Evolutionary conservation across 2,797 vertebrate species (phyloP).

Genomic region (Steatocranus sp.): DNA sequence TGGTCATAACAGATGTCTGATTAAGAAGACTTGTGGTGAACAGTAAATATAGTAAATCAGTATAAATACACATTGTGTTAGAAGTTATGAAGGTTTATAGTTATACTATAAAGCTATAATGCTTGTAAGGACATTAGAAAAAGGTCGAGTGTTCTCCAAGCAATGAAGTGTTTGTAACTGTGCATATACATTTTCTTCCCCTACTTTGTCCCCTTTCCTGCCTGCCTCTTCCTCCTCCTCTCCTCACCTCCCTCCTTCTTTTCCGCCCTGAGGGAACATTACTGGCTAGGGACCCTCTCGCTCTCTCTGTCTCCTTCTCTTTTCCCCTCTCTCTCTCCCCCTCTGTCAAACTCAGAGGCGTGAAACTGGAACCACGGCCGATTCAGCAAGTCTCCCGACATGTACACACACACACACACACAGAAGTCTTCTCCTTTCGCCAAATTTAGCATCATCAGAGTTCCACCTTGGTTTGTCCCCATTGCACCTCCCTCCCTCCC

Average conservation of each 20-base stretch:
- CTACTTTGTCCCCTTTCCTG: conserved; percentile 26
- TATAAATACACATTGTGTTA: neutral
- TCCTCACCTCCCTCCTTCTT: conserved; percentile 33
- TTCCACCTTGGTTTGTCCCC: conserved; percentile 81
- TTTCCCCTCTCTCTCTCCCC: neutral
- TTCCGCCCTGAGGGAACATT: conserved; percentile 66
- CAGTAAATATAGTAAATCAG: neutral
- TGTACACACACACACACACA: conserved; percentile 8
- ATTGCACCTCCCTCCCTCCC: conserved; percentile 20
- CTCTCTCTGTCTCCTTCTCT: conserved; percentile 2
- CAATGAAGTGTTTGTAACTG: conserved; percentile 2
- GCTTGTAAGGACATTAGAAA: neutral
- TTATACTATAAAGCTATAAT: neutral
- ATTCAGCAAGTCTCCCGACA: conserved; percentile 82
- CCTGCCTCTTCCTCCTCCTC: conserved; percentile 18
- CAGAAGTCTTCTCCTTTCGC: conserved; percentile 75
- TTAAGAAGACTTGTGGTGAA: neutral
- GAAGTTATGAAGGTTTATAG: neutral
- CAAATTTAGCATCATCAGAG: conserved; percentile 87
- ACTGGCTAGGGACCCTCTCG: conserved; percentile 51
- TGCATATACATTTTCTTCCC: neutral
- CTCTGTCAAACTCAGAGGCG: conserved; percentile 69
- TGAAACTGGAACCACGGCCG: conserved; percentile 83
- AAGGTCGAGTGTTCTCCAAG: neutral
- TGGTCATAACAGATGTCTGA: neutral